Conservation (phyloP, 2,113 vertebrate species). For the Scartelaos histophorus region DNA sequence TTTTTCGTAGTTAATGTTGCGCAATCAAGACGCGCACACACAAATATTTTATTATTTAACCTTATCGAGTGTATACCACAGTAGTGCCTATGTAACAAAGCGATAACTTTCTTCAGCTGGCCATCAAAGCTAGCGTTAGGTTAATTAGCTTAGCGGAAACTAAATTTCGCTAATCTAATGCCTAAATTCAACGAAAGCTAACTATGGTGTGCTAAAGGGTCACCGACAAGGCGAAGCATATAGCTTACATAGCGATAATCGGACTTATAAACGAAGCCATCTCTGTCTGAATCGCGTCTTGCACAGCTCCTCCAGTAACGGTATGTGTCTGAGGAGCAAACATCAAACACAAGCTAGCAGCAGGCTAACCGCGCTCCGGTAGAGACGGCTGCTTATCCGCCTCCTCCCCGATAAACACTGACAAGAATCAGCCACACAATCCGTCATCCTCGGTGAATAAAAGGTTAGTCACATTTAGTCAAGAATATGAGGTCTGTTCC, state of each 20-base stretch:
- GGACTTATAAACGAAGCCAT: background rate
- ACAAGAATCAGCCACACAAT: background rate
- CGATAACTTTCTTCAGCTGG: background rate
- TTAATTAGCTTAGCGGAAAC: slow-evolving; percentile 40
- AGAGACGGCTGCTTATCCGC: slow-evolving; percentile 18
- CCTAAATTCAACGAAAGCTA: slow-evolving; percentile 33
- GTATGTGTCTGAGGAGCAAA: slow-evolving; percentile 5
- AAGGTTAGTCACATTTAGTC: background rate
- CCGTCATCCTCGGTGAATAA: background rate
- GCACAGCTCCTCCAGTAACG: background rate
- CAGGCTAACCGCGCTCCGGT: slow-evolving; percentile 46
- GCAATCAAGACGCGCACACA: background rate
- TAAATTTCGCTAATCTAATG: slow-evolving; percentile 28
- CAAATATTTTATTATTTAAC: background rate
- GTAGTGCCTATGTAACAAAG: background rate
- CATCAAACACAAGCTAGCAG: slow-evolving; percentile 42
- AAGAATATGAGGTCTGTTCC: slow-evolving; percentile 21
- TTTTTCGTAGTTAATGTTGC: background rate
- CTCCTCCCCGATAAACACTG: slow-evolving; percentile 5
- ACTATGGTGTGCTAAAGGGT: slow-evolving; percentile 6
- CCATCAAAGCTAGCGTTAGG: background rate
- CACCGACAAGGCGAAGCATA: background rate
- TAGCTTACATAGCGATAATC: background rate
- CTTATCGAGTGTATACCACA: background rate
- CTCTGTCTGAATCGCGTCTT: background rate